phyloP scores from a whole-genome alignment of 2,113 vertebrate species.

The Laticauda laticaudata region DNA sequence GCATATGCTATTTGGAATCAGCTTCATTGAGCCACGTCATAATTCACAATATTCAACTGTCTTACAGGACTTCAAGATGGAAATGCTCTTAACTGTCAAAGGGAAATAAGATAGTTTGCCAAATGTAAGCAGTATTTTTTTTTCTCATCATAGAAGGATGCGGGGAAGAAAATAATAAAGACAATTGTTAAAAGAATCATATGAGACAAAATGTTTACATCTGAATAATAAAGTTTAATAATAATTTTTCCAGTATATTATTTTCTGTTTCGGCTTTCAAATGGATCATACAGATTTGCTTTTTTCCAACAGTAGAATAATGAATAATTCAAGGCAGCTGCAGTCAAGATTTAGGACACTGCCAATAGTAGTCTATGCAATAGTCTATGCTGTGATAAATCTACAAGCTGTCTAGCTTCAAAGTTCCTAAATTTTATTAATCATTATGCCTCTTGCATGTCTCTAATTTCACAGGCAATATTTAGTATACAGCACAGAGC shows the following conservation, averaged over 20 bases:
- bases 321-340: conserved; percentile 67
- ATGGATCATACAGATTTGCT: conserved; percentile 49
- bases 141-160: conserved; percentile 45
- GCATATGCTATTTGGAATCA: conserved; percentile 21
- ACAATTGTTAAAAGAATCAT: conserved; percentile 52
- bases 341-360: conserved; percentile 58
- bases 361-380: conserved; percentile 50
- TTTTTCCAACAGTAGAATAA: conserved; percentile 52
- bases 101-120: conserved; percentile 44
- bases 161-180: conserved; percentile 43
- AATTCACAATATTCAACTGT: conserved; percentile 53
- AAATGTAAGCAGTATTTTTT: conserved; percentile 52
- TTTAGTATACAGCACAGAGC: conserved; percentile 33
- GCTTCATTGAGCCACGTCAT: conserved; percentile 41
- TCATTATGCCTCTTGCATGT: conserved; percentile 30
- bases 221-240: conserved; percentile 61
- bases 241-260: conserved; percentile 61
- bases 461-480: conserved; percentile 41
- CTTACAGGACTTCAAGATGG: conserved; percentile 41
- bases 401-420: conserved; percentile 48
- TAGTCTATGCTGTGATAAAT: conserved; percentile 58
- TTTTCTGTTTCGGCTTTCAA: conserved; percentile 57
- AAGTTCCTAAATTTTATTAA: conserved; percentile 53
- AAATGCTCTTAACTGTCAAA: conserved; percentile 30
- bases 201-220: conserved; percentile 32